phyloP scores from a whole-genome alignment of 2,888 invertebrate genomes.

The Amblyjoppa fuscipennis region DNA sequence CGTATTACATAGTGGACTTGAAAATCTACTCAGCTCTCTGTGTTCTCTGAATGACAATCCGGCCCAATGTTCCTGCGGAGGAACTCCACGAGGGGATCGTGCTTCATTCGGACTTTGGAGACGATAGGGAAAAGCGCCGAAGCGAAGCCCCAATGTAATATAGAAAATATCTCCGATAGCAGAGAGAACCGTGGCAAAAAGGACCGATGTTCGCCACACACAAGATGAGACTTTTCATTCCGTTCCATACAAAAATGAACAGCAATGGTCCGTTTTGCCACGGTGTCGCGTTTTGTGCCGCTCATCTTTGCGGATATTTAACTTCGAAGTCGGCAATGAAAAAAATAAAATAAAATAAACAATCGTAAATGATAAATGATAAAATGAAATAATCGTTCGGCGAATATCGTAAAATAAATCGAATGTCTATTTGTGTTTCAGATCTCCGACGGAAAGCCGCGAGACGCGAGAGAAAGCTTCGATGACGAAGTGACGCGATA shows the following conservation, averaged over 20 bases:
- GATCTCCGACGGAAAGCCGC: neutral
- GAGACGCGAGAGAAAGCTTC: neutral
- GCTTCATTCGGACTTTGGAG: neutral
- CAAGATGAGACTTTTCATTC: neutral
- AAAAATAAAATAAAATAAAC: neutral
- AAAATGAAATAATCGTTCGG: neutral
- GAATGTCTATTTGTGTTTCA: slow-evolving; percentile 35
- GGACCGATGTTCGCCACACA: no score
- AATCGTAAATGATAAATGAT: neutral
- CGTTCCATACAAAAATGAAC: neutral
- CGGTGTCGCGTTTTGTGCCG: neutral
- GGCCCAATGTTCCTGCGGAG: slow-evolving; percentile 1
- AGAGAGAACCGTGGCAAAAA: neutral
- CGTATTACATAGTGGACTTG: neutral
- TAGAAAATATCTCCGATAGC: neutral
- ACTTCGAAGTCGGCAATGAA: neutral
- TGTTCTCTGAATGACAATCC: slow-evolving; percentile 35
- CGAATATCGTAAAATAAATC: neutral
- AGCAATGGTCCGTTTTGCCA: neutral
- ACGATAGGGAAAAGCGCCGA: neutral
- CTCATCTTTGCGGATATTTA: neutral
- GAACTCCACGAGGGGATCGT: slow-evolving; percentile 12
- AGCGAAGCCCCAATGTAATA: neutral
- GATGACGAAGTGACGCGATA: slow-evolving; percentile 30
- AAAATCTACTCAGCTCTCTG: neutral